Conservation (phyloP, 2,797 vertebrate genomes). For the Euthynnus affinis region DNA sequence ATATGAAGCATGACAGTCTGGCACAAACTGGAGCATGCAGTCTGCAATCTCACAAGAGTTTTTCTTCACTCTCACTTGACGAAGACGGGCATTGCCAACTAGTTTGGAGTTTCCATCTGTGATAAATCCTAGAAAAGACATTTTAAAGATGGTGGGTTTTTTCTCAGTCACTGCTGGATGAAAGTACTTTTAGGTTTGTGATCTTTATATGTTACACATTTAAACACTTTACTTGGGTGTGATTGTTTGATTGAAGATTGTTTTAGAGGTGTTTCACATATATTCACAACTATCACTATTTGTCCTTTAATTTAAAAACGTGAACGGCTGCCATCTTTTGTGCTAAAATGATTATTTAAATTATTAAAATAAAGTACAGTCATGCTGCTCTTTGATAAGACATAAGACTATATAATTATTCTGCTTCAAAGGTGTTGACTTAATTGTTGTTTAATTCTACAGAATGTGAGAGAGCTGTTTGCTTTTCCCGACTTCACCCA, state of each 20-base stretch:
- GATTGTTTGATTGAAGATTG: too few relatives aligned
- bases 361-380: too few relatives aligned
- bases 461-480: background rate
- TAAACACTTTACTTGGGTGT: background rate
- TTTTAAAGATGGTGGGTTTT: background rate
- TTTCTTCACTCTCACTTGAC: constrained; percentile 90
- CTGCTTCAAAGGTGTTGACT: background rate
- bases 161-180: background rate
- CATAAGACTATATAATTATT: background rate
- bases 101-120: constrained; percentile 97
- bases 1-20: constrained; percentile 86
- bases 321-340: background rate
- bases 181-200: background rate
- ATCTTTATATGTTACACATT: background rate
- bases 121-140: constrained; percentile 89
- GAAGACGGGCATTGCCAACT: constrained; percentile 91
- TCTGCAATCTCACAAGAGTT: constrained; percentile 81
- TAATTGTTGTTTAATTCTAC: background rate
- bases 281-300: background rate
- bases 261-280: background rate
- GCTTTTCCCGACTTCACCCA: constrained; percentile 1
- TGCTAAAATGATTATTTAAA: too few relatives aligned
- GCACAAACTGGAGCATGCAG: constrained; percentile 68
- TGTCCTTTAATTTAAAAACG: background rate
- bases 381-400: background rate